Percentiles rank a stretch among this genome's conserved stretches.
Conservation (phyloP, 2,113 vertebrate species). For the Ictalurus furcatus region DNA sequence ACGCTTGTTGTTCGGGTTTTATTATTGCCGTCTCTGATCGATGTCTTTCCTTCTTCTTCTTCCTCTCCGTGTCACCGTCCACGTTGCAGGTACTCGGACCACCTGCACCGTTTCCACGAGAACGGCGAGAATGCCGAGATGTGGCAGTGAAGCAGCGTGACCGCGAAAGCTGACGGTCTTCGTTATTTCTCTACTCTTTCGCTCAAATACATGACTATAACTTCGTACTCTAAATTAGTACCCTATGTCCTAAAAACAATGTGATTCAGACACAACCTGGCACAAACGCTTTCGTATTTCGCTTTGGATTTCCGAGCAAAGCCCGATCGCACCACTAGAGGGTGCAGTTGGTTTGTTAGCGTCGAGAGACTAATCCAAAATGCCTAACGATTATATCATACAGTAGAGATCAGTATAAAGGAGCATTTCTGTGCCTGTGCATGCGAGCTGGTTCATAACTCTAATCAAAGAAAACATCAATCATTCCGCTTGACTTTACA, state of each 20-base stretch:
- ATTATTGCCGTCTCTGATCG: not conserved
- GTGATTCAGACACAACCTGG: not conserved
- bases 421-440: not conserved
- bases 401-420: not conserved
- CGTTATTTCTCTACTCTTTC: not conserved
- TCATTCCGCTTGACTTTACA: not conserved
- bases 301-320: constrained; percentile 12
- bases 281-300: no score
- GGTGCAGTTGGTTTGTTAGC: not conserved
- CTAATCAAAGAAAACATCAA: not conserved
- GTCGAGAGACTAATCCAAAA: not conserved
- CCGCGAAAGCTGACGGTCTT: not conserved
- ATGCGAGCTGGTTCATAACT: not conserved
- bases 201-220: not conserved
- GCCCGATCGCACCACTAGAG: constrained; percentile 35
- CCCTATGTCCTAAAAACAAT: no score
- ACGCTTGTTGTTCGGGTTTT: not conserved
- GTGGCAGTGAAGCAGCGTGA: constrained; percentile 67
- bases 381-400: not conserved
- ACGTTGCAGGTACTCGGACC: constrained; percentile 85
- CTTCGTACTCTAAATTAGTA: not conserved
- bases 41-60: not conserved
- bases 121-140: constrained; percentile 73
- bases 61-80: not conserved
- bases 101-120: constrained; percentile 93